Percentiles rank a stretch among this genome's conserved stretches.
Conservation (phyloP, 2,113 vertebrate genomes). For the Ammodytes dubius region DNA sequence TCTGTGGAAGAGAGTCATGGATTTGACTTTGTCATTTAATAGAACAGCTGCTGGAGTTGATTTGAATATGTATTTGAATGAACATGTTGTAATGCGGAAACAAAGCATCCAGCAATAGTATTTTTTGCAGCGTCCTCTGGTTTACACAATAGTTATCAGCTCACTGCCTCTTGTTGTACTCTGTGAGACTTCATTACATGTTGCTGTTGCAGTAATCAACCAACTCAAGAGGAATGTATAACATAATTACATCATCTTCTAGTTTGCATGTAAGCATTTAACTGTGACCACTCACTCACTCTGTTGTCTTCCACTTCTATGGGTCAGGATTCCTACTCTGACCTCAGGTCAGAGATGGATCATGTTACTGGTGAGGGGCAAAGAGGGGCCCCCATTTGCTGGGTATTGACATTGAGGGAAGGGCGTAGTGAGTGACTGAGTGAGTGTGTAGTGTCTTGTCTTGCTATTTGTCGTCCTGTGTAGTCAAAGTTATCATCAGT, state of each 20-base stretch:
- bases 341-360: constrained; percentile 64
- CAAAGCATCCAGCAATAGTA: not conserved
- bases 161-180: not conserved
- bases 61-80: constrained; percentile 45
- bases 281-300: constrained; percentile 33
- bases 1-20: not conserved
- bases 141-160: not conserved
- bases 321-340: constrained; percentile 53
- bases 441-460: not conserved
- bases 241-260: constrained; percentile 13
- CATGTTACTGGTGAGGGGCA: constrained; percentile 69
- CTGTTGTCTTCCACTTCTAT: constrained; percentile 54
- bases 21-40: constrained; percentile 38
- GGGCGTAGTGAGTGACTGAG: constrained; percentile 1
- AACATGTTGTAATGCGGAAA: constrained; percentile 9
- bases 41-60: constrained; percentile 23
- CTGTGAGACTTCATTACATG: not conserved
- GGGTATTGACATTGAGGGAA: constrained; percentile 53
- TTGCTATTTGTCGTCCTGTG: constrained; percentile 17
- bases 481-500: constrained; percentile 32
- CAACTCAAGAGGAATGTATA: not conserved
- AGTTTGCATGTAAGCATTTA: constrained; percentile 30
- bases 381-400: constrained; percentile 51
- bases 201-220: not conserved
- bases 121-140: constrained; percentile 12